Conservation (phyloP, 2,888 invertebrate species). For the Bellardia pandia region DNA sequence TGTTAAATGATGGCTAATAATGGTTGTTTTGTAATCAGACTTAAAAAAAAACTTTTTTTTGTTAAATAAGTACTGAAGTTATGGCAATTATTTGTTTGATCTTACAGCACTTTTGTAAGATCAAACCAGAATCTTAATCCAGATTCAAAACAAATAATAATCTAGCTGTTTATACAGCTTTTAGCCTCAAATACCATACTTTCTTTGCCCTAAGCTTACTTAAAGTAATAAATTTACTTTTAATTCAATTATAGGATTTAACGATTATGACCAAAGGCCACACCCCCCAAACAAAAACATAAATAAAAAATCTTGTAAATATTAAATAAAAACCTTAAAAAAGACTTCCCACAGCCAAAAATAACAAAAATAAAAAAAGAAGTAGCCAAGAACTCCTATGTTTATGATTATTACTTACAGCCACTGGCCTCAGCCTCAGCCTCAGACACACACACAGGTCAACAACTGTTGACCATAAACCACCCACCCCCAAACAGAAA, state of each 20-base stretch:
- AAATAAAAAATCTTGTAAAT: conserved; percentile 42
- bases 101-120: no score
- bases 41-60: no score
- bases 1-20: no score
- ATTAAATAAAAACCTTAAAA: conserved; percentile 56
- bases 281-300: not conserved
- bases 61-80: no score
- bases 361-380: conserved; percentile 11
- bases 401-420: conserved; percentile 47
- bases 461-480: conserved; percentile 52
- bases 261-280: conserved; percentile 57
- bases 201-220: not conserved
- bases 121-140: no score
- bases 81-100: no score
- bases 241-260: conserved; percentile 70
- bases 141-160: no score
- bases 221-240: conserved; percentile 51
- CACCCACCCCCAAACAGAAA: conserved; percentile 25
- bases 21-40: no score
- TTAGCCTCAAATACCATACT: not conserved
- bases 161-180: no score
- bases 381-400: conserved; percentile 37
- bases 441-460: conserved; percentile 4
- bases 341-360: conserved; percentile 4
- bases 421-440: not conserved